These are phyloP conservation scores for Phrynocephalus guinanensis DNA, from an alignment of 2,797 vertebrate species.

Conservation along the genomic window DNA sequence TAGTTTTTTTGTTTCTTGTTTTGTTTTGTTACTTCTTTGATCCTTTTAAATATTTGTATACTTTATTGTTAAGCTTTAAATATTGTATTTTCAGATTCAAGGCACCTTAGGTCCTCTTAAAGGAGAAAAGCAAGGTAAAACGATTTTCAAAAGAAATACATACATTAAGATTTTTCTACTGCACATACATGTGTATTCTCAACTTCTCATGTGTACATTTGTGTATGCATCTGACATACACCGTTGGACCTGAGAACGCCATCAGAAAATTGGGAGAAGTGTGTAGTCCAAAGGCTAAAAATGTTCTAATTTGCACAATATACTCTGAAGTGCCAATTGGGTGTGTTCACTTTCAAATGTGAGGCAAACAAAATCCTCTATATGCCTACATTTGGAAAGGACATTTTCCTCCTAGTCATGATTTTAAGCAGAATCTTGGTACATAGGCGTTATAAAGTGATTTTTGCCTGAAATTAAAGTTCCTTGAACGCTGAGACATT, in stretches of 20 bases:
- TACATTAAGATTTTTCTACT: too few relatives aligned
- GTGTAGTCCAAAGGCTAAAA: neutral
- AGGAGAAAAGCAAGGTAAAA: too few relatives aligned
- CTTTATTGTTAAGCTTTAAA: too few relatives aligned
- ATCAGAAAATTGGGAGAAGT: neutral
- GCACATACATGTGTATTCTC: neutral
- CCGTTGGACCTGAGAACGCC: neutral
- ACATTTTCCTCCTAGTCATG: neutral
- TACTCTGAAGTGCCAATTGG: neutral
- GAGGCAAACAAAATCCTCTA: neutral
- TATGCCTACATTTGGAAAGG: neutral
- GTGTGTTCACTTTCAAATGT: neutral
- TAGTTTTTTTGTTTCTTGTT: too few relatives aligned
- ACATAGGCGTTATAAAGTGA: neutral
- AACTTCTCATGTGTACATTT: neutral
- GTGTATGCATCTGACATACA: neutral
- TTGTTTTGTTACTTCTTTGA: too few relatives aligned
- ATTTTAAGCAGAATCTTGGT: neutral
- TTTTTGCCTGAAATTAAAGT: neutral
- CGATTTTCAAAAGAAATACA: too few relatives aligned
- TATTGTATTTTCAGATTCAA: too few relatives aligned
- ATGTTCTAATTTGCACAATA: neutral
- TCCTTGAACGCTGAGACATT: neutral
- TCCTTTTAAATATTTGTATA: too few relatives aligned
- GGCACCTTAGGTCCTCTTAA: too few relatives aligned